These are phyloP conservation scores for Chionis minor DNA, from an alignment of 2,113 vertebrate species.

Conservation along the genomic window DNA sequence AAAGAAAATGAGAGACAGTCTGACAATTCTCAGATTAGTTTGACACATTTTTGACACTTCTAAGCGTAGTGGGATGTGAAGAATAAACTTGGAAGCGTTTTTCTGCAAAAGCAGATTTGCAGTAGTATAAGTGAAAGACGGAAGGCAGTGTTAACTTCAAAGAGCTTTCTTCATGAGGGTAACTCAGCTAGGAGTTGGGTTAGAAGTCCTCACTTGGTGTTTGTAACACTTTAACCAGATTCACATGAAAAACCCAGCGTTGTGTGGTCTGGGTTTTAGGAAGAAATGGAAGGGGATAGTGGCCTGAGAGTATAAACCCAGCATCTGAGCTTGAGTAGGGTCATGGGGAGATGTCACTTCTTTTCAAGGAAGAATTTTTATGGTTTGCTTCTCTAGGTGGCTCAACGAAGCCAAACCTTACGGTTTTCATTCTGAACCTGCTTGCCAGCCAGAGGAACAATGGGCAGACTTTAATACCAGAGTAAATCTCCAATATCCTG, in stretches of 20 bases:
- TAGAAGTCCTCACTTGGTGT: background rate
- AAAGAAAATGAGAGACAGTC: conserved; percentile 11
- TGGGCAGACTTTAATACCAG: background rate
- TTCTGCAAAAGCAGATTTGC: background rate
- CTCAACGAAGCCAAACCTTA: background rate
- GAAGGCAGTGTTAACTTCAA: background rate
- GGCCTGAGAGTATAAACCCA: background rate
- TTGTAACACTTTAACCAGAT: background rate
- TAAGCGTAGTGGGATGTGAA: conserved; percentile 31
- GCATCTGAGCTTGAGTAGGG: background rate
- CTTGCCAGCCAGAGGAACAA: background rate
- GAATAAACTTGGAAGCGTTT: conserved; percentile 43
- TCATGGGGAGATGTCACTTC: background rate
- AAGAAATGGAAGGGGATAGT: background rate
- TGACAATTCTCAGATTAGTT: conserved; percentile 27
- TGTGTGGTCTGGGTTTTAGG: background rate
- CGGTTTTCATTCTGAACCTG: background rate
- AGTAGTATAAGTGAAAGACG: background rate
- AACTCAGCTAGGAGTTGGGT: background rate
- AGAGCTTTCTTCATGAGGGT: background rate
- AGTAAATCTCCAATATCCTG: background rate
- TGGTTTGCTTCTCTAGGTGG: background rate
- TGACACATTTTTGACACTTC: conserved; percentile 45
- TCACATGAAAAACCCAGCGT: rapidly evolving
- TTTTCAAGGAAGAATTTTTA: background rate